Conservation (phyloP, 1,140 invertebrate species). For the Cepaea nemoralis region DNA sequence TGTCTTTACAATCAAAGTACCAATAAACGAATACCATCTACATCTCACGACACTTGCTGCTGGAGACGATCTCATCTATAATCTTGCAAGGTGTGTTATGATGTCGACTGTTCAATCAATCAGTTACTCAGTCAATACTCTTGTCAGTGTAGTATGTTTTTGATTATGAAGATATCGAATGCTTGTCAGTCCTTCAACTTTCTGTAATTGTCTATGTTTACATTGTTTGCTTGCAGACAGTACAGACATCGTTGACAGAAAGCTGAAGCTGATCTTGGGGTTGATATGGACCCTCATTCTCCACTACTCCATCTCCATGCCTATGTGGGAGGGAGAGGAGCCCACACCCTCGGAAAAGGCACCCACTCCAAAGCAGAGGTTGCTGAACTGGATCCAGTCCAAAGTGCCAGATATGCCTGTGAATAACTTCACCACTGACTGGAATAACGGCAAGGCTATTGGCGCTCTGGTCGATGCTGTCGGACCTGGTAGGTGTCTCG, state of each 20-base stretch:
- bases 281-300: slow-evolving; percentile 96
- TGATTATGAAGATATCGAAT: too few species aligned
- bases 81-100: too few species aligned
- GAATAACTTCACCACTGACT: slow-evolving; percentile 92
- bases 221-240: slow-evolving; percentile 64
- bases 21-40: too few species aligned
- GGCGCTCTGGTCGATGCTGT: slow-evolving; percentile 92
- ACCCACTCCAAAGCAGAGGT: slow-evolving; percentile 87
- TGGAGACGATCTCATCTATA: too few species aligned
- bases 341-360: slow-evolving; percentile 71
- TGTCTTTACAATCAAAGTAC: too few species aligned
- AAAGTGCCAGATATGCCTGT: slow-evolving; percentile 85
- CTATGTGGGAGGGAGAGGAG: slow-evolving; percentile 89
- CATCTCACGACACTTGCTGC: too few species aligned
- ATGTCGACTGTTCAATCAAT: too few species aligned
- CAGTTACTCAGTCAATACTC: too few species aligned
- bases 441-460: slow-evolving; percentile 93
- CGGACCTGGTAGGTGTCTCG: slow-evolving; percentile 77
- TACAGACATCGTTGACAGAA: slow-evolving; percentile 90
- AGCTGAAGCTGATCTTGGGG: slow-evolving; percentile 92
- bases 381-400: slow-evolving; percentile 91
- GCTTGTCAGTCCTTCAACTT: too few species aligned
- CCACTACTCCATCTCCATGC: slow-evolving; percentile 95
- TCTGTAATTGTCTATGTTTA: too few species aligned
- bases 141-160: too few species aligned